These are phyloP conservation scores for Galemys pyrenaicus DNA, from an alignment of 2,113 vertebrate species.

Conservation along the genomic window DNA sequence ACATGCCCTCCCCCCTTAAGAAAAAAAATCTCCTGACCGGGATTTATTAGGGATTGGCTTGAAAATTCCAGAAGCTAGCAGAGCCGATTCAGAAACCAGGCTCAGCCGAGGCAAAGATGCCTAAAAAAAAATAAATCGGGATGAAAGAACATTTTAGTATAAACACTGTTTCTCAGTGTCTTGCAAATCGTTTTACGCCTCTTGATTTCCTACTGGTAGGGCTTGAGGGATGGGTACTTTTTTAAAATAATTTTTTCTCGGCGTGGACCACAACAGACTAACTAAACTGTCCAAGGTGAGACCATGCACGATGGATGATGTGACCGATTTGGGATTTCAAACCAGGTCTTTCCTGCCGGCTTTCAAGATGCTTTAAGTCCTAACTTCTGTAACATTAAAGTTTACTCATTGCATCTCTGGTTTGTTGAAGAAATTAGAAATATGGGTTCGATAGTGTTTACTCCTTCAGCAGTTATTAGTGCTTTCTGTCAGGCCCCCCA, in stretches of 20 bases:
- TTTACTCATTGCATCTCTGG: background rate
- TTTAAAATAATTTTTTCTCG: background rate
- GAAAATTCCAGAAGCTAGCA: background rate
- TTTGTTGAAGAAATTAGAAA: constrained; percentile 5
- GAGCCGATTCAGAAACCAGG: background rate
- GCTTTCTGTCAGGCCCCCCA: background rate
- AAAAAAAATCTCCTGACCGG: background rate
- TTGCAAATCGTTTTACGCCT: background rate
- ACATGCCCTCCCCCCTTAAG: too few species aligned
- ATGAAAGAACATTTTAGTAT: background rate
- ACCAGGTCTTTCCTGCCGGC: background rate
- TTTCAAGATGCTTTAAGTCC: background rate
- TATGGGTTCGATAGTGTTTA: background rate
- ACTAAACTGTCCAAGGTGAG: background rate
- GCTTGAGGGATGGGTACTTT: background rate
- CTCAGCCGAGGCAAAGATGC: background rate
- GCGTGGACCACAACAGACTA: background rate
- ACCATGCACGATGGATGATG: rapidly evolving
- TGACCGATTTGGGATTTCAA: background rate
- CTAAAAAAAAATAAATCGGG: background rate
- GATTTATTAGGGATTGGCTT: background rate
- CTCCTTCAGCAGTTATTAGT: rapidly evolving
- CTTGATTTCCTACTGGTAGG: background rate
- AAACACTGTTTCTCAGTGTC: background rate
- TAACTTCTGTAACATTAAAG: background rate